Percentiles rank a stretch among this genome's conserved stretches.
Conservation (phyloP, 2,113 vertebrate genomes). For the Colius striatus region DNA sequence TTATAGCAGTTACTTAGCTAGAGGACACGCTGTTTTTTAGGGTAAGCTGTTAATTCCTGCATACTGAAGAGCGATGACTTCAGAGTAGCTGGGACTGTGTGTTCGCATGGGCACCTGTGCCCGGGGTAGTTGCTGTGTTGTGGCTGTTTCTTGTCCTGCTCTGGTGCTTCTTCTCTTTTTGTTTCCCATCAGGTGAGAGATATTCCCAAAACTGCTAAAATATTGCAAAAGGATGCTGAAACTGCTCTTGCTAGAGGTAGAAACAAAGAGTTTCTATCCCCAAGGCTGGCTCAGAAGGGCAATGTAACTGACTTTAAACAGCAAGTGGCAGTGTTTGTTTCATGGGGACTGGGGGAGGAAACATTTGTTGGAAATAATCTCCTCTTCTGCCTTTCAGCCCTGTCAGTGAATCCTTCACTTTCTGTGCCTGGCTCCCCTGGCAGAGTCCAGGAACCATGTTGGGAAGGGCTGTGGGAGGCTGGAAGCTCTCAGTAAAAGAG, state of each 20-base stretch:
- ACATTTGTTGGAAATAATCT: background rate
- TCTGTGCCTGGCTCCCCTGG: background rate
- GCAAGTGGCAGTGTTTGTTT: too few species aligned
- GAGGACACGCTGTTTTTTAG: background rate
- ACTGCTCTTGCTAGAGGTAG: background rate
- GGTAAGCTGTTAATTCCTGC: background rate
- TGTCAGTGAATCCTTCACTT: background rate
- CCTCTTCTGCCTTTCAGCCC: background rate
- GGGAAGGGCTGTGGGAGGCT: too few species aligned
- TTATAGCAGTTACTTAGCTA: background rate
- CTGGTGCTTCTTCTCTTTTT: background rate
- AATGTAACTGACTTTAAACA: too few species aligned
- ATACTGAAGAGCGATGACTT: background rate
- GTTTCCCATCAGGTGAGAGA: background rate
- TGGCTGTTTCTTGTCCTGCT: slow-evolving; percentile 3
- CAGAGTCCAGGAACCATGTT: too few species aligned
- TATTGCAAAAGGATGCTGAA: slow-evolving; percentile 14
- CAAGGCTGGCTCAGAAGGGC: too few species aligned
- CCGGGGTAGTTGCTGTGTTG: background rate
- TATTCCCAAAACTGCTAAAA: background rate
- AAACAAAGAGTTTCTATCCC: background rate
- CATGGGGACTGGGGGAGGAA: slow-evolving; percentile 29
- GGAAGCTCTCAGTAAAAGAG: too few species aligned
- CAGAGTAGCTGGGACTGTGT: slow-evolving; percentile 1
- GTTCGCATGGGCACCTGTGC: slow-evolving; percentile 63